Conservation (phyloP, 2,888 invertebrate species). For the Drosophila kambysellisi region DNA sequence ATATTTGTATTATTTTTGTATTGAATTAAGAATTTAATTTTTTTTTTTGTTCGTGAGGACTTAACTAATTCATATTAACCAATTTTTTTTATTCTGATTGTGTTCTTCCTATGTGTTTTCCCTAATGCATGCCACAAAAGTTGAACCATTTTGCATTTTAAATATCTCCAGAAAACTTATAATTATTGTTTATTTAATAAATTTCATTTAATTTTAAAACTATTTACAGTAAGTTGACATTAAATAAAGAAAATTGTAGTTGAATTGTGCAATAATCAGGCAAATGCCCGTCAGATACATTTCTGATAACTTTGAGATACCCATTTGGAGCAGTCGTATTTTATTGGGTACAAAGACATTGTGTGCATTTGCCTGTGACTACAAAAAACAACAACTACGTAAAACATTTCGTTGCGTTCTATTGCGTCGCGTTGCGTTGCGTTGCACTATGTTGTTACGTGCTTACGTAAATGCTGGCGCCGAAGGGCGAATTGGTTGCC, state of each 20-base stretch:
- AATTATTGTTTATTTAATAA: not conserved
- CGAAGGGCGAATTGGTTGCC: conserved; percentile 61
- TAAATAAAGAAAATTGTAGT: not conserved
- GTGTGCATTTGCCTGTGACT: conserved; percentile 40
- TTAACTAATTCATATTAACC: not conserved
- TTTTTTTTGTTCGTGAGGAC: not conserved
- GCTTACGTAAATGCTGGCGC: conserved; percentile 71
- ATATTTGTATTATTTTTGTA: not conserved
- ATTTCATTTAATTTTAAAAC: not conserved
- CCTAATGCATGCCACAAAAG: not conserved
- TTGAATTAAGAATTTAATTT: not conserved
- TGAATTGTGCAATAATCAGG: not conserved
- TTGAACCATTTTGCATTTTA: not conserved
- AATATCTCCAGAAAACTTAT: not conserved
- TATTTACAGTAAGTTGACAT: not conserved
- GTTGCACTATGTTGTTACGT: conserved; percentile 57
- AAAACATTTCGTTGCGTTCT: conserved; percentile 26
- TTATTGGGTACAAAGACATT: conserved; percentile 18
- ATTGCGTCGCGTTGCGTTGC: not conserved
- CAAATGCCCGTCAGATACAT: not conserved
- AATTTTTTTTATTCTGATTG: not conserved
- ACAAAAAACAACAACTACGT: conserved; percentile 20
- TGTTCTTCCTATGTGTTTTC: not conserved
- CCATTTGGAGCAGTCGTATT: not conserved
- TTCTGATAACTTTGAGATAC: no score